Evolutionary conservation across 2,888 invertebrate genomes (phyloP).

Genomic region (Keiferia lycopersicella): DNA sequence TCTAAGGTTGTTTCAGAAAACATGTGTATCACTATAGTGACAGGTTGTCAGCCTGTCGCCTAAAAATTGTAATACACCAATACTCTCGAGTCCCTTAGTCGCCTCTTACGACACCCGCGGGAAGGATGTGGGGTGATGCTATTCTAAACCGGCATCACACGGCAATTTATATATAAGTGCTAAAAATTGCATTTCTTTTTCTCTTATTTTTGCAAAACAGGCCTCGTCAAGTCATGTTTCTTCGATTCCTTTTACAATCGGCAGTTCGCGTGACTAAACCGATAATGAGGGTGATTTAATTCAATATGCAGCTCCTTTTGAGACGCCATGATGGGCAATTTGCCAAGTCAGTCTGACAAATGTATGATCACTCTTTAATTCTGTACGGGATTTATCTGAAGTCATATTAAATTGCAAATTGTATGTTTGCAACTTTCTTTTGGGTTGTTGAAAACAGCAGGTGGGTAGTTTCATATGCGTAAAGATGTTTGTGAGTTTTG

Average conservation of each 20-base stretch:
- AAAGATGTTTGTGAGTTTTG: background rate
- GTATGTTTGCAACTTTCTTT: slow-evolving; percentile 14
- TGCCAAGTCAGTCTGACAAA: slow-evolving; percentile 20
- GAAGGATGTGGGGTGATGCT: too few species aligned
- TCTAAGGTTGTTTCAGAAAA: too few species aligned
- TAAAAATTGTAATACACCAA: too few species aligned
- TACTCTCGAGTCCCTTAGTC: too few species aligned
- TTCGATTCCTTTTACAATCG: slow-evolving; percentile 10
- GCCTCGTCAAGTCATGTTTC: background rate
- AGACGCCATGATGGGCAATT: slow-evolving; percentile 19
- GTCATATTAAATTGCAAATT: slow-evolving; percentile 15
- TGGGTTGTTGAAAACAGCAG: slow-evolving; percentile 27
- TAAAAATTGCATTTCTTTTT: background rate
- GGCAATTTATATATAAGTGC: background rate
- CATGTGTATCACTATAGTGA: too few species aligned
- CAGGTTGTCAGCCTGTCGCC: too few species aligned
- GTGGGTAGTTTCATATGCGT: background rate
- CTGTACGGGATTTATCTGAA: slow-evolving; percentile 3
- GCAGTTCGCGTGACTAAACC: slow-evolving; percentile 30
- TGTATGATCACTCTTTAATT: slow-evolving; percentile 15
- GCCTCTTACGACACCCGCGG: too few species aligned
- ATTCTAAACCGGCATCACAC: too few species aligned
- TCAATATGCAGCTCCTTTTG: slow-evolving; percentile 27
- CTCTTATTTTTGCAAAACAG: background rate
- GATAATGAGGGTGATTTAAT: slow-evolving; percentile 30